Percentiles rank a stretch among this genome's conserved stretches.
phyloP scores from a whole-genome alignment of 2,113 vertebrate species.

The Dipodomys spectabilis region DNA sequence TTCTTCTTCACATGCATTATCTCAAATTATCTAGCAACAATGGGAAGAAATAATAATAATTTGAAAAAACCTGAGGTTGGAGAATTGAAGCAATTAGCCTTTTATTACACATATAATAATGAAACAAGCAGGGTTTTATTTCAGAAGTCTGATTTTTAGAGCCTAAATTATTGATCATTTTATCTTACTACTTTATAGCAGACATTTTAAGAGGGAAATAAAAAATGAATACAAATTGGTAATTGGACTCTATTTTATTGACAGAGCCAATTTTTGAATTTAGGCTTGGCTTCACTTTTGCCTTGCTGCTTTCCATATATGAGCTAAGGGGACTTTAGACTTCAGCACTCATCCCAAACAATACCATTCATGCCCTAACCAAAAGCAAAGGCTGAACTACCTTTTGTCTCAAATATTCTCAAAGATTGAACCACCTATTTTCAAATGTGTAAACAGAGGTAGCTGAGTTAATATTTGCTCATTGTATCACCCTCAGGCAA shows the following conservation, averaged over 20 bases:
- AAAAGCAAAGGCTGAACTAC: no score
- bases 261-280: neutral
- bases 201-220: neutral
- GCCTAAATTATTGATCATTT: no score
- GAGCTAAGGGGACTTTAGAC: no score
- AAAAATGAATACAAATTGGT: neutral
- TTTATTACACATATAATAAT: neutral
- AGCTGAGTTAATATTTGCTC: neutral
- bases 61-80: neutral
- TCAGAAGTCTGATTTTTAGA: neutral
- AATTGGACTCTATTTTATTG: neutral
- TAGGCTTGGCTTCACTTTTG: neutral
- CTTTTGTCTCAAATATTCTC: no score
- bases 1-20: neutral
- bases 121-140: neutral
- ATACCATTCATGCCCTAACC: no score
- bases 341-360: no score
- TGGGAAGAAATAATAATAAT: neutral
- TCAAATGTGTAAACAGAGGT: neutral
- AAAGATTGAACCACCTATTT: neutral
- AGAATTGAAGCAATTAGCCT: neutral
- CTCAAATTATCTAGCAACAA: neutral
- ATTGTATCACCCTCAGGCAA: neutral
- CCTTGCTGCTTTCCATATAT: no score
- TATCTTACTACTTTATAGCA: neutral